Evolutionary conservation across 2,797 vertebrate species (phyloP).

Genomic region (Pseudocheirus occidentalis): DNA sequence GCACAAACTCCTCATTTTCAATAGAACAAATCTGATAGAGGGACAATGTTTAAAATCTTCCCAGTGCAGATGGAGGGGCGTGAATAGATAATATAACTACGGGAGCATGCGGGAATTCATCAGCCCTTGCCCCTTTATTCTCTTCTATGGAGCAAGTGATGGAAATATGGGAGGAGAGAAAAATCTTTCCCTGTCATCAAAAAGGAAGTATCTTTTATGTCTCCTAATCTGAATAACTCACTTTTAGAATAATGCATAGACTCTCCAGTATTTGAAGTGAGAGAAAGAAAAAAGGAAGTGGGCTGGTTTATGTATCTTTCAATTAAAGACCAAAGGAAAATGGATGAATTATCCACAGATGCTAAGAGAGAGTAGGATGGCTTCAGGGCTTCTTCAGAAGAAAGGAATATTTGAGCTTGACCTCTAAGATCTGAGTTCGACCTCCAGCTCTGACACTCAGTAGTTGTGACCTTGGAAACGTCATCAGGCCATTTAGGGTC

Average conservation of each 20-base stretch:
- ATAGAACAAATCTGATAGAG: slow-evolving; percentile 66
- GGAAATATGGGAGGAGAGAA: slow-evolving; percentile 34
- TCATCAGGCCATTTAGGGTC: neutral
- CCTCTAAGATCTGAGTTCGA: neutral
- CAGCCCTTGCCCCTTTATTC: neutral
- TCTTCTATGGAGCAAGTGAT: slow-evolving; percentile 16
- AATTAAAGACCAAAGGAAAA: slow-evolving; percentile 8
- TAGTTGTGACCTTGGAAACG: neutral
- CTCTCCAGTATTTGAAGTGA: slow-evolving; percentile 3
- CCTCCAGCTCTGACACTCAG: neutral
- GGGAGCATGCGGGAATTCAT: neutral
- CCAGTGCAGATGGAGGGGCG: slow-evolving; percentile 18
- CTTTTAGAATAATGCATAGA: slow-evolving; percentile 41
- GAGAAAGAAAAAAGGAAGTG: slow-evolving; percentile 44
- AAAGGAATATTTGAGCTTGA: neutral
- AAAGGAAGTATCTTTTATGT: slow-evolving; percentile 33
- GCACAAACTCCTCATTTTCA: slow-evolving; percentile 73
- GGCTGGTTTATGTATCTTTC: neutral
- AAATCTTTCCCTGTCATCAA: neutral
- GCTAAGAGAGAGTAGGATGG: slow-evolving; percentile 17
- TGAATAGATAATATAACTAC: slow-evolving; percentile 32
- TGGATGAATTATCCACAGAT: slow-evolving; percentile 12
- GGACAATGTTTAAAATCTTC: slow-evolving; percentile 38
- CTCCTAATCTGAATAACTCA: neutral
- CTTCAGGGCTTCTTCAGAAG: slow-evolving; percentile 18